These are phyloP conservation scores for Nasonia vitripennis DNA, from an alignment of 1,140 invertebrate genomes.

Conservation along the genomic window DNA sequence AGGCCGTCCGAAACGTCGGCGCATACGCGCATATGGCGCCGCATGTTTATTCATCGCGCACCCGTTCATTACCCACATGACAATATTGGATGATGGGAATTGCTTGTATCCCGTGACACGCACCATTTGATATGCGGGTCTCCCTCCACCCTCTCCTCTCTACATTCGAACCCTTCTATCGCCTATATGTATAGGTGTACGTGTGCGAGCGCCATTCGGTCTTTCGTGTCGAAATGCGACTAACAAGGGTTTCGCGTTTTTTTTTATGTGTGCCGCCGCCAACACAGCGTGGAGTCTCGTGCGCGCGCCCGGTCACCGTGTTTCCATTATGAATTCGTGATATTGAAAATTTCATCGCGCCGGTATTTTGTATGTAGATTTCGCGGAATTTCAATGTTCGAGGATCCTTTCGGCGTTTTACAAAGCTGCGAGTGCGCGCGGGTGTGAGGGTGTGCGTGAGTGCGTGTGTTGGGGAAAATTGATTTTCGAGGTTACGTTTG, in stretches of 20 bases:
- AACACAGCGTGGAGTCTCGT: background rate
- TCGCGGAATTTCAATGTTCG: slow-evolving; percentile 25
- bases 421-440: background rate
- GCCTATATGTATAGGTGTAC: background rate
- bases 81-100: slow-evolving; percentile 75
- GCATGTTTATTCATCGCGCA: slow-evolving; percentile 72
- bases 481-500: slow-evolving; percentile 29
- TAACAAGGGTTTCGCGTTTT: slow-evolving; percentile 14
- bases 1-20: background rate
- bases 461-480: slow-evolving; percentile 16
- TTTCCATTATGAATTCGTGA: slow-evolving; percentile 38
- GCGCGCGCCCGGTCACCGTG: background rate
- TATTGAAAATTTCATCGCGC: slow-evolving; percentile 36
- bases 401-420: slow-evolving; percentile 31
- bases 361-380: slow-evolving; percentile 32
- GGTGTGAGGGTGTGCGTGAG: no score
- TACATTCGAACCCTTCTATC: background rate
- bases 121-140: slow-evolving; percentile 72
- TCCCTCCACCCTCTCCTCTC: slow-evolving; percentile 1
- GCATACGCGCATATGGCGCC: slow-evolving; percentile 49
- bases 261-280: slow-evolving; percentile 21
- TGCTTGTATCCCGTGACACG: slow-evolving; percentile 72
- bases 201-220: background rate
- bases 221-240: slow-evolving; percentile 40
- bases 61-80: slow-evolving; percentile 73